A percentile compares a stretch with the other conserved stretches of the same genome.
These are phyloP conservation scores for Rotaria magnacalcarata DNA, from an alignment of 2,888 invertebrate genomes.

Conservation along the genomic window DNA sequence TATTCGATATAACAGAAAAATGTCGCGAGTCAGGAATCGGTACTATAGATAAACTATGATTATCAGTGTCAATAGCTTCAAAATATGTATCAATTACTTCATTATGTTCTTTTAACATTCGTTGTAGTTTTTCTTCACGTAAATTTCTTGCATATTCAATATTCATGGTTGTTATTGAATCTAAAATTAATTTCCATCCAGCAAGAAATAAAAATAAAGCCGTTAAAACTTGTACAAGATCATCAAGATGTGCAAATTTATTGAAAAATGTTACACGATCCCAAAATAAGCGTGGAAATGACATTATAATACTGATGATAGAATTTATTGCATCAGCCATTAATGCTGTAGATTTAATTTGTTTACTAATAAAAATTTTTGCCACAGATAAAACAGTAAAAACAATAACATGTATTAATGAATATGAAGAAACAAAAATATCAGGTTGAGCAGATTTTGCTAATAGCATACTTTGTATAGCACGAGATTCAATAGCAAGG, in stretches of 20 bases:
- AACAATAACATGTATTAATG: neutral
- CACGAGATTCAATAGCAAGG: constrained; percentile 17
- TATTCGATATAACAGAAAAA: constrained; percentile 27
- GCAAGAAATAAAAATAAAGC: constrained; percentile 24
- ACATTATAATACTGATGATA: neutral
- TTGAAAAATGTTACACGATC: constrained; percentile 24
- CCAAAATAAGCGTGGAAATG: constrained; percentile 6
- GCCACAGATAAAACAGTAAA: neutral
- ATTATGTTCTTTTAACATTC: constrained; percentile 23
- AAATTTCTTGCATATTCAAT: constrained; percentile 16
- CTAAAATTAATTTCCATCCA: constrained; percentile 20
- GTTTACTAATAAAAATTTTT: constrained; percentile 32
- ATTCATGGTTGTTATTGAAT: constrained; percentile 15
- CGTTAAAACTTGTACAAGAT: constrained; percentile 35
- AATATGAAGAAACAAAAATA: neutral
- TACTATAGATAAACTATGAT: neutral
- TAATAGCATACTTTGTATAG: constrained; percentile 34
- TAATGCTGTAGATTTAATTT: constrained; percentile 21
- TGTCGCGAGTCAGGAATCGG: neutral
- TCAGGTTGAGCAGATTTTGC: neutral
- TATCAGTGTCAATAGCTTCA: neutral
- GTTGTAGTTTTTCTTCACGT: constrained; percentile 28
- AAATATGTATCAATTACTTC: neutral
- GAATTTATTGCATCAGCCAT: constrained; percentile 35
- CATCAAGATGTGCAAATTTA: constrained; percentile 31